A percentile compares a stretch with the other conserved stretches of the same genome.
Conservation (phyloP, 1,140 invertebrate species). For the Trichogramma pretiosum region DNA sequence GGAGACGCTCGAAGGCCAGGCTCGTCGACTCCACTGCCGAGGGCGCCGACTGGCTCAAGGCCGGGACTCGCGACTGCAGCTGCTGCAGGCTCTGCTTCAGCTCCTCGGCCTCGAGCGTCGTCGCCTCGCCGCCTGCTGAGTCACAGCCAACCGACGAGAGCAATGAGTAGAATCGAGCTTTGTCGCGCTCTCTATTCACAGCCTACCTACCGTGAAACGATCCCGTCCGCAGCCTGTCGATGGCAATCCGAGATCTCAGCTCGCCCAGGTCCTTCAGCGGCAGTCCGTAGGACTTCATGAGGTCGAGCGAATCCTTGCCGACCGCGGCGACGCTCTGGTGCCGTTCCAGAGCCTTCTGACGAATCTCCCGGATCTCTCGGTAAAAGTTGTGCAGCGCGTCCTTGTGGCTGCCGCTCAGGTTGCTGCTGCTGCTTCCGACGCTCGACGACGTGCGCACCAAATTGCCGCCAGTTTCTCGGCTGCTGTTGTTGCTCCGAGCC, state of each 20-base stretch:
- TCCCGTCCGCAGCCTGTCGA: slow-evolving; percentile 25
- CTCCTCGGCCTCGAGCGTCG: slow-evolving; percentile 27
- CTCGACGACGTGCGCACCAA: slow-evolving; percentile 4
- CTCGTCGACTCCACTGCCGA: slow-evolving; percentile 28
- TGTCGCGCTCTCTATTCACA: background rate
- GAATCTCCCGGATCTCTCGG: slow-evolving; percentile 21
- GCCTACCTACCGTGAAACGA: slow-evolving; percentile 7
- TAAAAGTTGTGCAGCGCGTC: slow-evolving; percentile 20
- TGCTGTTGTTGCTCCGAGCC: slow-evolving; percentile 18
- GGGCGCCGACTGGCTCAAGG: background rate
- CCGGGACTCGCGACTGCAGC: slow-evolving; percentile 29
- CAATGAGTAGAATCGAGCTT: slow-evolving; percentile 14
- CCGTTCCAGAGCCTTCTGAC: slow-evolving; percentile 25
- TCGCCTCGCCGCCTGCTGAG: background rate
- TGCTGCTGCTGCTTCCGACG: slow-evolving; percentile 1
- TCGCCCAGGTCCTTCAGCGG: slow-evolving; percentile 25
- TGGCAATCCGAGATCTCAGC: slow-evolving; percentile 15
- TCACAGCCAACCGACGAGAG: slow-evolving; percentile 8
- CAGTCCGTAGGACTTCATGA: slow-evolving; percentile 28
- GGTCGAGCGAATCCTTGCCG: slow-evolving; percentile 24
- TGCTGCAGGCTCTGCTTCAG: slow-evolving; percentile 29
- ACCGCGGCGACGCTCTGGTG: slow-evolving; percentile 18
- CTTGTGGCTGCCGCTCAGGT: slow-evolving; percentile 10
- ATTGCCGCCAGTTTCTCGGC: too few species aligned
- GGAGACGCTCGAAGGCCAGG: slow-evolving; percentile 35